Evolutionary conservation across 2,113 vertebrate genomes (phyloP).

Genomic region (Salvelinus sp.): DNA sequence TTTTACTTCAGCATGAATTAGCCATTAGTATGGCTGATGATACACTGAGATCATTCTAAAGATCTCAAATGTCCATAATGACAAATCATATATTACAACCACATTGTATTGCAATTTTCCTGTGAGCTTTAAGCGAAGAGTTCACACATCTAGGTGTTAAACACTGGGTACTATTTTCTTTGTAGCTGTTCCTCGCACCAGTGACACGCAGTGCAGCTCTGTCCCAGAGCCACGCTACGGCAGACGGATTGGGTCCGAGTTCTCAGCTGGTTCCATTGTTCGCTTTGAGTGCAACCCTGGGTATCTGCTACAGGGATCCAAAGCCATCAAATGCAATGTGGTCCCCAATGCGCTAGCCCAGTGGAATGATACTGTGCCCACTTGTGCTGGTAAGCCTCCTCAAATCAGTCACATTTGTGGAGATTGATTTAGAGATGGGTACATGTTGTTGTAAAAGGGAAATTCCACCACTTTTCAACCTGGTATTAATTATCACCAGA

Average conservation of each 20-base stretch:
- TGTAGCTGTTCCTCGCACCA: conserved; percentile 93
- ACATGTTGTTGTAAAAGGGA: too few species aligned
- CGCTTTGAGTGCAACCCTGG: conserved; percentile 96
- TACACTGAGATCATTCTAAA: too few species aligned
- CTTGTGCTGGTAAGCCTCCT: conserved; percentile 84
- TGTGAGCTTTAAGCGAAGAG: too few species aligned
- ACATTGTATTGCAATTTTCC: too few species aligned
- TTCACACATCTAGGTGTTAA: not conserved
- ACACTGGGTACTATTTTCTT: not conserved
- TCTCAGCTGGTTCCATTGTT: conserved; percentile 91
- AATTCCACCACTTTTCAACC: not conserved
- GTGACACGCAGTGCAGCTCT: conserved; percentile 96
- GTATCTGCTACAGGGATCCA: conserved; percentile 92
- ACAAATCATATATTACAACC: too few species aligned
- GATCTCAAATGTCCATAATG: too few species aligned
- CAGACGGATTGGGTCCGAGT: conserved; percentile 91
- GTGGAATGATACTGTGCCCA: conserved; percentile 93
- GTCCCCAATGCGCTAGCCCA: conserved; percentile 94
- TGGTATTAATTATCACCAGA: not conserved
- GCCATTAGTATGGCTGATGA: too few species aligned
- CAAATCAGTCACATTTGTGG: not conserved
- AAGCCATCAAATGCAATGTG: conserved; percentile 86
- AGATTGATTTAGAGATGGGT: too few species aligned
- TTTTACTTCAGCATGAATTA: too few species aligned
- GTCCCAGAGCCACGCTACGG: conserved; percentile 95